These are phyloP conservation scores for Dendronephthya gigantea DNA, from an alignment of 64 coral and sea anemone genomes.

Conservation along the genomic window DNA sequence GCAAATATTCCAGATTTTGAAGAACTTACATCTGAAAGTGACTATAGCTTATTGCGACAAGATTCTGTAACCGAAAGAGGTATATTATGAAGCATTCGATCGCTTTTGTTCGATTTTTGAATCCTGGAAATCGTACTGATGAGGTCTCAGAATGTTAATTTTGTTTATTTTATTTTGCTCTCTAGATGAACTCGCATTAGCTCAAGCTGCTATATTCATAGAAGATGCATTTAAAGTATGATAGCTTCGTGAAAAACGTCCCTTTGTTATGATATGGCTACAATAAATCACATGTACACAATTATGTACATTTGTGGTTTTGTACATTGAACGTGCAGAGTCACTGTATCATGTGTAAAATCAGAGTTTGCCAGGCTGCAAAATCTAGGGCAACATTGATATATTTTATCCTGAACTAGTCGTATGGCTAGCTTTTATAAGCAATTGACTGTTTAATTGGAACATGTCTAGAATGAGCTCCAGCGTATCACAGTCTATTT, in stretches of 20 bases:
- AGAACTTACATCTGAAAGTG: not conserved
- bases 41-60: not conserved
- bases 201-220: constrained; percentile 54
- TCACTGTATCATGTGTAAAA: not conserved
- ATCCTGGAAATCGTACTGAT: not conserved
- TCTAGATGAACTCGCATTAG: constrained; percentile 27
- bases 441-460: no score
- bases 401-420: not conserved
- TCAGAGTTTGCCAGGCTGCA: not conserved
- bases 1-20: not conserved
- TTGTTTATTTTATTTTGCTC: not conserved
- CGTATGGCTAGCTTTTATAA: no score
- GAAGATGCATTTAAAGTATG: constrained; percentile 57
- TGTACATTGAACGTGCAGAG: no score
- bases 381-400: not conserved
- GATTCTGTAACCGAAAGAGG: not conserved
- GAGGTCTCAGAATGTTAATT: no score
- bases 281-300: not conserved
- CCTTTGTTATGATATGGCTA: not conserved
- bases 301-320: no score
- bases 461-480: no score
- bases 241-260: not conserved
- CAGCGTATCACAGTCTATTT: no score
- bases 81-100: not conserved
- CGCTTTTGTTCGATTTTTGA: not conserved